phyloP scores from a whole-genome alignment of 2,797 vertebrate species.

The Staurois parvus region DNA sequence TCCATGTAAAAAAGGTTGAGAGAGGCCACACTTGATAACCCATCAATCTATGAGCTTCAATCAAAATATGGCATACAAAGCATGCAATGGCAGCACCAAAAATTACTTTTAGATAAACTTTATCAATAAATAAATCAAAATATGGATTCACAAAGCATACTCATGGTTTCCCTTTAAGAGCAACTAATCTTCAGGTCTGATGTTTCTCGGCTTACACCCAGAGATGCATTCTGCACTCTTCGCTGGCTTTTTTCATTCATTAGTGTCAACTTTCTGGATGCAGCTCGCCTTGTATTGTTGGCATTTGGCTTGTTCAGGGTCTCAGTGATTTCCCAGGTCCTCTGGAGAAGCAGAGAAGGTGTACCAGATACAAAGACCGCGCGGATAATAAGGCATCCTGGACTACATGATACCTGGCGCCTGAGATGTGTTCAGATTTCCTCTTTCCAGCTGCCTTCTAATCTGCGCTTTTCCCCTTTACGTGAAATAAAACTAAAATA shows the following conservation, averaged over 20 bases:
- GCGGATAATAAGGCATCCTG: constrained; percentile 3
- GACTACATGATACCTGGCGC: not conserved
- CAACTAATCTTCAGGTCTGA: not conserved
- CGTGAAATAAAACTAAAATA: not conserved
- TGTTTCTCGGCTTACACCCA: not conserved
- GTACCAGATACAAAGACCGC: constrained; percentile 29
- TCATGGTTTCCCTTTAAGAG: not conserved
- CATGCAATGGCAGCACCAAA: no score
- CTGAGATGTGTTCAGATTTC: constrained; percentile 27
- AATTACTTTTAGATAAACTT: no score
- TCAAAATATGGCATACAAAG: no score
- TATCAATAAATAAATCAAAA: no score
- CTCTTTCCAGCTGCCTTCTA: not conserved
- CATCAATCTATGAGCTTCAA: no score
- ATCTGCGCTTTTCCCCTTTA: not conserved
- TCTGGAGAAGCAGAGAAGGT: constrained; percentile 23
- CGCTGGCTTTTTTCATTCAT: constrained; percentile 39
- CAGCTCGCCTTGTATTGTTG: constrained; percentile 23
- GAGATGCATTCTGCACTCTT: not conserved
- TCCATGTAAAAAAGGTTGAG: no score
- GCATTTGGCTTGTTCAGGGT: constrained; percentile 30
- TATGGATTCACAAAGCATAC: not conserved
- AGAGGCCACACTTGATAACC: no score
- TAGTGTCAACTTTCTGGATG: constrained; percentile 39
- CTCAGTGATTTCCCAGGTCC: constrained; percentile 42